These are phyloP conservation scores for Austrolebias charrua DNA, from an alignment of 2,797 vertebrate genomes.

Conservation along the genomic window DNA sequence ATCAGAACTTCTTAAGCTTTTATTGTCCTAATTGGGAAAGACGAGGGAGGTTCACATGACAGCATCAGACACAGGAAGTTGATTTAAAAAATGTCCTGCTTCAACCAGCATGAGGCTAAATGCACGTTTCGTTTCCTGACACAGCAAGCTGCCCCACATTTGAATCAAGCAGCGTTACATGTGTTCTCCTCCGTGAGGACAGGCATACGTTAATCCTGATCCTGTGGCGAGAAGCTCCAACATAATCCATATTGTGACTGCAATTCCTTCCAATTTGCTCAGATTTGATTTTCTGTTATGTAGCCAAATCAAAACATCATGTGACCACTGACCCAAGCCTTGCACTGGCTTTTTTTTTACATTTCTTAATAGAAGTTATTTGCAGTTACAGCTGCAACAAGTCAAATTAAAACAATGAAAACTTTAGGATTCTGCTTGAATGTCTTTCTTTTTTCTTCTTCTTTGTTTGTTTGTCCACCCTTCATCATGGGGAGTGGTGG, in stretches of 20 bases:
- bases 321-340: conserved; percentile 38
- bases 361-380: conserved; percentile 62
- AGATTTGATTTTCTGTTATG: conserved; percentile 34
- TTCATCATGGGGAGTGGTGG: too few species aligned
- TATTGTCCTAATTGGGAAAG: conserved; percentile 16
- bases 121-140: conserved; percentile 54
- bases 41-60: conserved; percentile 9
- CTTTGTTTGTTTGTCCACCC: too few species aligned
- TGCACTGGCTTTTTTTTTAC: conserved; percentile 48
- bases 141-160: conserved; percentile 65
- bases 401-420: conserved; percentile 4
- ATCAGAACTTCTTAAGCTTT: conserved; percentile 13
- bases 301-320: conserved; percentile 33
- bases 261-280: conserved; percentile 34
- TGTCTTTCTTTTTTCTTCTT: not conserved
- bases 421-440: conserved; percentile 5
- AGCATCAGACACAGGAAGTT: not conserved
- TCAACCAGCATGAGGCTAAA: conserved; percentile 28
- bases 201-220: conserved; percentile 64
- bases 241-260: conserved; percentile 38
- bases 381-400: conserved; percentile 19
- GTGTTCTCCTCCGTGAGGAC: conserved; percentile 58
- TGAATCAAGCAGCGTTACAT: conserved; percentile 60
- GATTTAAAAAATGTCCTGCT: not conserved
- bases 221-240: conserved; percentile 48